Base-by-base conservation (phyloP, 2,888 invertebrate species). In the Brachyopa scutellaris region DNA sequence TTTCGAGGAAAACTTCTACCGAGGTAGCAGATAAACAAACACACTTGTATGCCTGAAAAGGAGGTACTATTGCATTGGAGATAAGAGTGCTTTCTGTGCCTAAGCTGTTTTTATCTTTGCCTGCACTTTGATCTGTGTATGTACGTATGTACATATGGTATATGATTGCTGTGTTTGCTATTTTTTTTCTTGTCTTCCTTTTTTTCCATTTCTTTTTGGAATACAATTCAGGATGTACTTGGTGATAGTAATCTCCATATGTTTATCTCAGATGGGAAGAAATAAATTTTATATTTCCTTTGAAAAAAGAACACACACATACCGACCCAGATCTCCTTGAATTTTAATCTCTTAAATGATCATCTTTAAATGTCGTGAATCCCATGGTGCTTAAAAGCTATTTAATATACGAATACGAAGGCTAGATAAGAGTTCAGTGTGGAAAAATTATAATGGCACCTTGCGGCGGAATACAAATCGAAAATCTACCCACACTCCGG, bases 181-280 rank as follows among this genome's bases (percentile, higher is more conserved):
- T 4, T 45, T 49, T 40, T 55, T n/a, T n/a, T n/a, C n/a, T n/a
- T n/a, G 17, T 57, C 8, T 23, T 40, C 6, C 13, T 26, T 11
- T 45, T 17, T 29, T 42, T 55, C 49, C 26, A 62, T 61, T 19
- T 19, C 49, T 33, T 69, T 61, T 19, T 19, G 38, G 74, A 79
- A 79, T 74, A 73, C 67, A 79, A 79, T 73, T 79, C 74, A 26
- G 49, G 42, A 80, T 80, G 79, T 74, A 74, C 62, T 69, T 57
- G 74, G 21, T 4, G 74, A 80, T 80, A 74, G 74, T 57, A 69
- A 74, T 74, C 62, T 80, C 45, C 53, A 73, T 67, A 73, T 73
- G 67, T 61, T 73, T 79, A 73, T 67, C 64, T 29, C 72, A 72
- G 51, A 59, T 78, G 29, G 26, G 17, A 64, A 72, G 57, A 70